Percentiles rank a stretch among this genome's conserved stretches.
Evolutionary conservation across 2,888 invertebrate species (phyloP).

Genomic region (Drosophila eohydei): DNA sequence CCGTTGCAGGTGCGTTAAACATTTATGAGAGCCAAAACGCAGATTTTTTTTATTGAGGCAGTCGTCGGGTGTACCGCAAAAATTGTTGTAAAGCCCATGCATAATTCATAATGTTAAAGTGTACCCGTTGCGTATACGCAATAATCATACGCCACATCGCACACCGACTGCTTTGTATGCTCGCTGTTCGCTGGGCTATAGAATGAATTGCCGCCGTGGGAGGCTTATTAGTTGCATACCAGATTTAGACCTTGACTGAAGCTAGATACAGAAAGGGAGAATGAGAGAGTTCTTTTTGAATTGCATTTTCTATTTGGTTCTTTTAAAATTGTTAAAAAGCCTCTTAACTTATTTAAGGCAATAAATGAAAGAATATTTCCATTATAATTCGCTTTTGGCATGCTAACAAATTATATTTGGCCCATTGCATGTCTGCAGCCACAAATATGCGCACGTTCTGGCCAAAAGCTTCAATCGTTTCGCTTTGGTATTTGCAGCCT

Average conservation of each 20-base stretch:
- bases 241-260: conserved; percentile 5
- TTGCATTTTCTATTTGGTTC: neutral
- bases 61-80: conserved; percentile 54
- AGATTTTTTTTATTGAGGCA: conserved; percentile 55
- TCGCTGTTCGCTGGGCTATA: conserved; percentile 33
- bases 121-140: conserved; percentile 75
- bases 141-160: conserved; percentile 67
- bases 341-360: conserved; percentile 11
- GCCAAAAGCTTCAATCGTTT: conserved; percentile 37
- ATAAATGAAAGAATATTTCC: conserved; percentile 6
- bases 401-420: conserved; percentile 8
- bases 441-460: conserved; percentile 46
- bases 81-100: conserved; percentile 73
- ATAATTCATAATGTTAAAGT: conserved; percentile 78
- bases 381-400: conserved; percentile 14
- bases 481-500: conserved; percentile 46
- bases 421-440: conserved; percentile 10
- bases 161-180: conserved; percentile 27
- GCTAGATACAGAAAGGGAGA: neutral
- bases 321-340: neutral
- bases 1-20: conserved; percentile 76
- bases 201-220: conserved; percentile 41
- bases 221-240: conserved; percentile 38
- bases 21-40: conserved; percentile 70
- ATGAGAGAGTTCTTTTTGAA: neutral